Evolutionary conservation across 2,888 invertebrate genomes (phyloP).

Genomic region (Metellina segmentata): DNA sequence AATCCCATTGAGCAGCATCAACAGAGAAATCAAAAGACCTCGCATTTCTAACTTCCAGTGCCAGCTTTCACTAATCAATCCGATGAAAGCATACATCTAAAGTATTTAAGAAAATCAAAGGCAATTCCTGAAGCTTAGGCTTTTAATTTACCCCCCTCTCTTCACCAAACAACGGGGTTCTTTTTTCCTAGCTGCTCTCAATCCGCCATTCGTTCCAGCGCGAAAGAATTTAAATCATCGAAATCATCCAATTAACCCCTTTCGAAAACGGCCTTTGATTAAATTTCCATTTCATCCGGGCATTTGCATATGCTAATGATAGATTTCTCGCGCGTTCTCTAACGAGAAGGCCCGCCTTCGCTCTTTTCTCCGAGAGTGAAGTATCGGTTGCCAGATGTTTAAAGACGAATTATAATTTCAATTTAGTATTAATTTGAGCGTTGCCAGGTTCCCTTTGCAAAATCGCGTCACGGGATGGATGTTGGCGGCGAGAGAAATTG

Average conservation of each 20-base stretch:
- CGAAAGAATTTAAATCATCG: constrained; percentile 67
- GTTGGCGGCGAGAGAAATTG: constrained; percentile 52
- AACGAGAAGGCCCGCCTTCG: background rate
- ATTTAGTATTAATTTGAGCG: constrained; percentile 70
- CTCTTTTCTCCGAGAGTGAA: background rate
- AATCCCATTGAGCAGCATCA: background rate
- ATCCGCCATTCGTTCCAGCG: constrained; percentile 15
- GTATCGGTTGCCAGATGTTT: constrained; percentile 72
- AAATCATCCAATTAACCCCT: constrained; percentile 69
- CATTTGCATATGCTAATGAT: constrained; percentile 74
- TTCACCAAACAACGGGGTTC: constrained; percentile 27
- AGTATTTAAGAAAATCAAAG: constrained; percentile 45
- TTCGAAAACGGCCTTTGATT: constrained; percentile 66
- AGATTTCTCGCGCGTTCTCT: background rate
- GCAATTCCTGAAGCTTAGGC: background rate
- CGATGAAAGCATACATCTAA: background rate
- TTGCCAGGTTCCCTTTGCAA: constrained; percentile 56
- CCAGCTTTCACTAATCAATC: background rate
- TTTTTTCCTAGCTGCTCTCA: background rate
- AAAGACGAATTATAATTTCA: constrained; percentile 75
- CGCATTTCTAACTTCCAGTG: background rate
- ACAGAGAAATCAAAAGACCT: too few relatives aligned
- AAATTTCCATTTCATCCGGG: constrained; percentile 73
- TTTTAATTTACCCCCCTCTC: constrained; percentile 35
- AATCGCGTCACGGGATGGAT: constrained; percentile 58